Evolutionary conservation across 2,113 vertebrate species (phyloP), one percentile per base, ranked within the genome.

Genomic region (Mastomys natalensis): DNA sequence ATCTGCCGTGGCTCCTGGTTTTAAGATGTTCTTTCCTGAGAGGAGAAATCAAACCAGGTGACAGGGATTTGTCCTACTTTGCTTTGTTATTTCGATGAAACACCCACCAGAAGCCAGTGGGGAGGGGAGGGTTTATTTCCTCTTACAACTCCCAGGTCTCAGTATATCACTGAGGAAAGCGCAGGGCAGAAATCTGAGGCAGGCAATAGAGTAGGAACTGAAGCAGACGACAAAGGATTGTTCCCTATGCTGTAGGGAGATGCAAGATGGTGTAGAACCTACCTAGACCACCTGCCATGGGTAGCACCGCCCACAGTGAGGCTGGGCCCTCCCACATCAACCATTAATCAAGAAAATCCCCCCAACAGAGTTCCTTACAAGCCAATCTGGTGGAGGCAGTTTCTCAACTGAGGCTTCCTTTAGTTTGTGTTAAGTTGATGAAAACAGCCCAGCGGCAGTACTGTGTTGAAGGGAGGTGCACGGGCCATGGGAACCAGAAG

Each of bases 11-110:
- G 68, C 29, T 78, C 43, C 53, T 89, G 53, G 37, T 15, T 17
- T 97, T 48, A 90, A 53, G 66, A 48, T 86, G 21, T 53, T 88
- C 73, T 85, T 51, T 55, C 64, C 11, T 43, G 58, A 95, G 62
- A 92, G 48, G 58, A 72, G 53, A 91, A 64, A 34, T 94, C n/a
- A 88, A 45, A 60, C 43, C 31, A 40, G 81, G 37, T 84, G 87
- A 87, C 70, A 91, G 58, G 40, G 55, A 3, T 31, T 17, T 29
- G 7, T 9, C 15, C 24, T 62, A 9, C n/a, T 84, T 29, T 62
- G n/a, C 80, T 60, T 43, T 82, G 80, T n/a, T 82, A 37, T 40
- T 29, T 15, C 24, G 1, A n/a, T 60, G 55, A 60, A 81, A 81
- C 37, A 58, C 37, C 37, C 12, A 62, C 81, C n/a, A 43, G 60